Evolutionary conservation across 2,888 invertebrate genomes (phyloP).

Genomic region (Ceraclea dissimilis): DNA sequence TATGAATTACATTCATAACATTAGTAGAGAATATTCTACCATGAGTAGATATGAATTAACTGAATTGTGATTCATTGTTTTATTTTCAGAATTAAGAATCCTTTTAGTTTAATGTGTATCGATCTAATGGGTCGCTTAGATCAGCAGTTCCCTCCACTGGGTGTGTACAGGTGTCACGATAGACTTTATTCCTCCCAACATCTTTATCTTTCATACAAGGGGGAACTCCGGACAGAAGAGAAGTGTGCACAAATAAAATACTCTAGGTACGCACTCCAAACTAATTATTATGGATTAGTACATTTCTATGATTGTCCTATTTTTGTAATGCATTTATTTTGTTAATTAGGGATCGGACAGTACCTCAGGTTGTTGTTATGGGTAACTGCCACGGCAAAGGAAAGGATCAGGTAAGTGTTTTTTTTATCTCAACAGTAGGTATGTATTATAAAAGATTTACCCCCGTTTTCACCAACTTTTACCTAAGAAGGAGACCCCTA

Average conservation of each 20-base stretch:
- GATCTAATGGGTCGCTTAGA: slow-evolving; percentile 71
- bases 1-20: slow-evolving; percentile 27
- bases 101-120: slow-evolving; percentile 56
- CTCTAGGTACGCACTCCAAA: slow-evolving; percentile 41
- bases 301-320: too few species aligned
- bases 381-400: slow-evolving; percentile 32
- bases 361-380: slow-evolving; percentile 31
- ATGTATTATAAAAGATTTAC: too few species aligned
- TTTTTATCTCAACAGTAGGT: not conserved
- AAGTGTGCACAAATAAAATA: slow-evolving; percentile 61
- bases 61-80: too few species aligned
- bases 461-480: too few species aligned
- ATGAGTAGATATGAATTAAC: too few species aligned
- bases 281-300: too few species aligned
- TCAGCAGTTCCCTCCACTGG: slow-evolving; percentile 55
- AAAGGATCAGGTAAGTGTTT: slow-evolving; percentile 27
- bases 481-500: too few species aligned
- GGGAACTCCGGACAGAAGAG: slow-evolving; percentile 70
- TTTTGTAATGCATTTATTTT: too few species aligned
- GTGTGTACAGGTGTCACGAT: slow-evolving; percentile 68
- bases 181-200: slow-evolving; percentile 62
- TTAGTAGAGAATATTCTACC: too few species aligned
- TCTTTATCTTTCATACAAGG: slow-evolving; percentile 60
- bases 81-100: slow-evolving; percentile 46
- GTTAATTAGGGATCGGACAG: slow-evolving; percentile 13